Percentiles rank a stretch among this genome's conserved stretches.
Evolutionary conservation across 2,113 vertebrate genomes (phyloP).

Genomic region (Anarhynchus alexandrinus): DNA sequence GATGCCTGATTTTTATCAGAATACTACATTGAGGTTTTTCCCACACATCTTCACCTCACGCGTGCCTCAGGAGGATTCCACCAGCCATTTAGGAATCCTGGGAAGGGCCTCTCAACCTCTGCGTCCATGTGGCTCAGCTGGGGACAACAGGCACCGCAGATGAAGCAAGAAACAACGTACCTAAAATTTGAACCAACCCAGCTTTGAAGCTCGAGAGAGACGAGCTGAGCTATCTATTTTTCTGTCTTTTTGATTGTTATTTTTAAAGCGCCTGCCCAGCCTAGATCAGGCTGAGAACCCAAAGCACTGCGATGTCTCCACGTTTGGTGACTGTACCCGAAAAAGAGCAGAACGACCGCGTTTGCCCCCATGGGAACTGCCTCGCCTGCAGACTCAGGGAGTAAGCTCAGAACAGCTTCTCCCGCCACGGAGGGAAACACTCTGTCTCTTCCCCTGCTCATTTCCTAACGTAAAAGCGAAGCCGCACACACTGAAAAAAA

Average conservation of each 20-base stretch:
- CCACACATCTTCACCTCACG: neutral
- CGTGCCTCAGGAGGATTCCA: neutral
- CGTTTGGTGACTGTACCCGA: neutral
- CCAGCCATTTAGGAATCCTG: neutral
- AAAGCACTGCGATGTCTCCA: neutral
- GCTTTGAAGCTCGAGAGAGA: neutral
- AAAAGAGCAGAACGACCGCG: neutral
- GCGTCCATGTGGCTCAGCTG: neutral
- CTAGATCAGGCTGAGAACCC: neutral
- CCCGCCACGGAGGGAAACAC: neutral
- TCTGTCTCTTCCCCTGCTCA: neutral
- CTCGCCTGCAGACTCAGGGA: neutral
- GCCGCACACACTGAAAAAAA: neutral
- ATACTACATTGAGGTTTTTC: conserved; percentile 5
- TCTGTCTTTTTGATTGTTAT: neutral
- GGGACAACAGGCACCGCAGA: neutral
- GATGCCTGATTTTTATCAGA: neutral
- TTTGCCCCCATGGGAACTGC: neutral
- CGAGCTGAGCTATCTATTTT: neutral
- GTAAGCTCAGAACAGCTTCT: neutral
- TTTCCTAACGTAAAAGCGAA: neutral
- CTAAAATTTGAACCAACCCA: neutral
- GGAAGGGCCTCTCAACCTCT: neutral
- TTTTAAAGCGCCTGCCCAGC: neutral
- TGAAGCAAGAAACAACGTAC: neutral